These are phyloP conservation scores for Brachypalpus laphriformis DNA, from an alignment of 2,888 invertebrate species.

Conservation along the genomic window DNA sequence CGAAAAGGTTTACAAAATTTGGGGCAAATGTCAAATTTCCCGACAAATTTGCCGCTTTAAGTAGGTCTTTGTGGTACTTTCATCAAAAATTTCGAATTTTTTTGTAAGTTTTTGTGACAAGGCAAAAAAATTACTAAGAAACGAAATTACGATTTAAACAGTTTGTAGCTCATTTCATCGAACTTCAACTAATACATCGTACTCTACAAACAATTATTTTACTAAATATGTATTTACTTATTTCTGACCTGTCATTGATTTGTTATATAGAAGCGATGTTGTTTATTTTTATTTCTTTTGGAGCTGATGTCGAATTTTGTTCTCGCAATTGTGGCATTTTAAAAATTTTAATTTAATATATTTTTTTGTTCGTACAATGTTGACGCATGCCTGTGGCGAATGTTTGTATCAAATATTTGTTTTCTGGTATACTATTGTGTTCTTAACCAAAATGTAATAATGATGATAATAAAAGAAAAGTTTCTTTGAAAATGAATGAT, in stretches of 20 bases:
- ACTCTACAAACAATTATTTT: too few species aligned
- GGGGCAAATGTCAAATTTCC: neutral
- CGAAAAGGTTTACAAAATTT: neutral
- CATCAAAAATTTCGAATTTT: neutral
- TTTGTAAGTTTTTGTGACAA: neutral
- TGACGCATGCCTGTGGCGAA: slow-evolving; percentile 73
- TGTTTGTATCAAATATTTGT: slow-evolving; percentile 78
- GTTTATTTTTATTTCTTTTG: slow-evolving; percentile 5
- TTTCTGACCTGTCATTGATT: slow-evolving; percentile 8
- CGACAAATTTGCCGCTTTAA: neutral
- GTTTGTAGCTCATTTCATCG: neutral
- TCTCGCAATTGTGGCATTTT: slow-evolving; percentile 54
- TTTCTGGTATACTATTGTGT: slow-evolving; percentile 66
- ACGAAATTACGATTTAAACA: neutral
- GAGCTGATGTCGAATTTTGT: slow-evolving; percentile 42
- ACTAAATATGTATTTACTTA: neutral
- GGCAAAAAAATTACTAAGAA: neutral
- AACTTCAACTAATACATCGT: neutral
- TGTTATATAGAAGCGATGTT: slow-evolving; percentile 12
- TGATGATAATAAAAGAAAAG: slow-evolving; percentile 85
- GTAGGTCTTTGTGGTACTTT: neutral
- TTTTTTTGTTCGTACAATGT: slow-evolving; percentile 38
- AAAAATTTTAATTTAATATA: slow-evolving; percentile 21
- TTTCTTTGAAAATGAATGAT: neutral
- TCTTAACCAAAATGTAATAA: slow-evolving; percentile 84